Evolutionary conservation across 2,797 vertebrate genomes (phyloP), one percentile per base, ranked within the genome.

Genomic region (Crenuchus spilurus): DNA sequence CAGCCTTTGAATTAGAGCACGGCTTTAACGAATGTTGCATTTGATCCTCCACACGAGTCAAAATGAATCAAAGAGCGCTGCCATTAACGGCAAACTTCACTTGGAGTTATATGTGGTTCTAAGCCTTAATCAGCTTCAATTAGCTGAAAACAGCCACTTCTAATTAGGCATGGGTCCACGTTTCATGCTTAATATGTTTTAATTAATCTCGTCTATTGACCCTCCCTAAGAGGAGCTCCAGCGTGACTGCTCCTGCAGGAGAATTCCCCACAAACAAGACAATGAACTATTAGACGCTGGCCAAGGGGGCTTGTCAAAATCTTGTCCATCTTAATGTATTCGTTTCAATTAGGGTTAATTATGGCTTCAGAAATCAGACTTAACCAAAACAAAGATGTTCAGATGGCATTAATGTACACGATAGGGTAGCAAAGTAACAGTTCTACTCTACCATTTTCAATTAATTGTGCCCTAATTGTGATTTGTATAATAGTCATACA

Each of bases 171-270:
- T 8, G 51, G 42, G 79, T 78, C 79, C 74, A 80, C 65, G 84
- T 84, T 86, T 85, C 63, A 82, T 79, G 55, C 78, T 81, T 81
- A 86, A 87, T 85, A 74, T 71, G 76, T 74, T 80, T 83, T 79
- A 84, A 84, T 90, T 84, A 85, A 73, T 63, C 54, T 70, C 60
- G 44, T 74, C 49, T 80, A 81, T 64, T 71, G 72, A 85, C 62
- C 73, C 41, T 73, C 58, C 73, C 49, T 49, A 71, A 57, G 37
- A 84, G 73, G 20, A 7, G 61, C 74, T 70, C 79, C 66, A 80
- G 79, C 71, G 71, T 84, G 81, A 83, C 55, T 44, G 72, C 70
- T 74, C 66, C 54, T 39, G 61, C 46, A 75, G 62, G 67, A 26
- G 65, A 61, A 62, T 39, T 30, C 54, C 39, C 20, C 35, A 44